Evolutionary conservation across 2,797 vertebrate genomes (phyloP).

Genomic region (Novumbra hubbsi): DNA sequence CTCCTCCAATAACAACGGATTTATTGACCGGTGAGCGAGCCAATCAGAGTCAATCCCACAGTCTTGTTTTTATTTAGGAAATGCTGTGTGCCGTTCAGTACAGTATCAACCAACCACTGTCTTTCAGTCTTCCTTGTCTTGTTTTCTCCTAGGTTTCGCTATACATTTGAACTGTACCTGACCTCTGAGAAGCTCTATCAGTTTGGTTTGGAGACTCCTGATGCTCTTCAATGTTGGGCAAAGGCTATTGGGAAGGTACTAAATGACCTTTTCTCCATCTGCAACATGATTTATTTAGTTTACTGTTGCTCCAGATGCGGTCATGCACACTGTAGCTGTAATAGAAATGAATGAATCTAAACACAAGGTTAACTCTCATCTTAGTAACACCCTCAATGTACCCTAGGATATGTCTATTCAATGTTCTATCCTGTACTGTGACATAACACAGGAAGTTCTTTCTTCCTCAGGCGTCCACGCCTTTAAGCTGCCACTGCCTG

Average conservation of each 20-base stretch:
- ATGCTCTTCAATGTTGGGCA: conserved; percentile 86
- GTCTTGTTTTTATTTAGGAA: background rate
- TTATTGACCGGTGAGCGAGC: conserved; percentile 68
- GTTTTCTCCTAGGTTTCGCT: conserved; percentile 78
- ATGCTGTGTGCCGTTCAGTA: background rate
- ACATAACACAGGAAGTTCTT: background rate
- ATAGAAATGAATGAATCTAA: background rate
- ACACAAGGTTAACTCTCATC: background rate
- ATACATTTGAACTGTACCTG: conserved; percentile 90
- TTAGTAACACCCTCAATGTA: background rate
- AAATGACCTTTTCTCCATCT: background rate
- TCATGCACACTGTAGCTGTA: background rate
- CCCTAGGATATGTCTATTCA: background rate
- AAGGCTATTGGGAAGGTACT: conserved; percentile 76
- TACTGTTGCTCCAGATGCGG: background rate
- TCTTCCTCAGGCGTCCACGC: conserved; percentile 75
- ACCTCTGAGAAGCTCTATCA: conserved; percentile 85
- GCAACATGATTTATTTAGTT: background rate
- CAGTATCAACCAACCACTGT: background rate
- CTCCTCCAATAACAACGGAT: conserved; percentile 58
- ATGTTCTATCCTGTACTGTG: background rate
- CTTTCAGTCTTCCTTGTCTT: background rate
- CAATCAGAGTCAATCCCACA: background rate
- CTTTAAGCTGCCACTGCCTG: conserved; percentile 90
- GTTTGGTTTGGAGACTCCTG: conserved; percentile 83